A percentile compares a stretch with the other conserved stretches of the same genome.
phyloP scores from a whole-genome alignment of 2,113 vertebrate species.

The Ancistrus triradiatus region DNA sequence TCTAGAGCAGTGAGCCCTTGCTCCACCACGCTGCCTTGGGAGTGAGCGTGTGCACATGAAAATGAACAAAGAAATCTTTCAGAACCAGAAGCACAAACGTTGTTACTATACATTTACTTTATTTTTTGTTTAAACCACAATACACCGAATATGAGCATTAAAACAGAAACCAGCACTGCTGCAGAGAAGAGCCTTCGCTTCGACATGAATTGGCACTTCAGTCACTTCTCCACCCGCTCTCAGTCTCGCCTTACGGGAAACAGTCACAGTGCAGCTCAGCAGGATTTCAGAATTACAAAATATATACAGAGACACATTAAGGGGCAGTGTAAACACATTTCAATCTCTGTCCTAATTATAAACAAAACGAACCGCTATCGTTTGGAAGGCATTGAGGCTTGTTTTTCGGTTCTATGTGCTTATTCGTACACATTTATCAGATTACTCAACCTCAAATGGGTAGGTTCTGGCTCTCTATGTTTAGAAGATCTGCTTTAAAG shows the following conservation, averaged over 20 bases:
- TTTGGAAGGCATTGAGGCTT: neutral
- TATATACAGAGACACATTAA: constrained; percentile 16
- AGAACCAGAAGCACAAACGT: too few relatives aligned
- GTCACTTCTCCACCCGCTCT: constrained; percentile 1
- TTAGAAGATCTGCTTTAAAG: neutral
- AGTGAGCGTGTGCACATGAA: too few relatives aligned
- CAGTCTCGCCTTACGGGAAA: neutral
- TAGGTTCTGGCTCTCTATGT: constrained; percentile 3
- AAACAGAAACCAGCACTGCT: constrained; percentile 22
- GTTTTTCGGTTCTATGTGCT: neutral
- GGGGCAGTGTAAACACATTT: neutral
- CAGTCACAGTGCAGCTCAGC: too few relatives aligned
- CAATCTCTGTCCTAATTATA: neutral
- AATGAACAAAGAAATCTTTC: too few relatives aligned
- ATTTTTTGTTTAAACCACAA: constrained; percentile 36
- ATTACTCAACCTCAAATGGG: neutral
- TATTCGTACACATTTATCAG: neutral
- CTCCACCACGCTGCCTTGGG: too few relatives aligned
- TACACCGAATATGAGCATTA: constrained; percentile 23
- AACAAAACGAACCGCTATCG: neutral
- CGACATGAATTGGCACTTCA: constrained; percentile 34
- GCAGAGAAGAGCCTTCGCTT: constrained; percentile 1
- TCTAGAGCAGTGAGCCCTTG: too few relatives aligned
- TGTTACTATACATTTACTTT: too few relatives aligned
- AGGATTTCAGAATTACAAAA: constrained; percentile 28